Base-by-base conservation (phyloP, 2,113 vertebrate species). In the Solenodon paradoxus region DNA sequence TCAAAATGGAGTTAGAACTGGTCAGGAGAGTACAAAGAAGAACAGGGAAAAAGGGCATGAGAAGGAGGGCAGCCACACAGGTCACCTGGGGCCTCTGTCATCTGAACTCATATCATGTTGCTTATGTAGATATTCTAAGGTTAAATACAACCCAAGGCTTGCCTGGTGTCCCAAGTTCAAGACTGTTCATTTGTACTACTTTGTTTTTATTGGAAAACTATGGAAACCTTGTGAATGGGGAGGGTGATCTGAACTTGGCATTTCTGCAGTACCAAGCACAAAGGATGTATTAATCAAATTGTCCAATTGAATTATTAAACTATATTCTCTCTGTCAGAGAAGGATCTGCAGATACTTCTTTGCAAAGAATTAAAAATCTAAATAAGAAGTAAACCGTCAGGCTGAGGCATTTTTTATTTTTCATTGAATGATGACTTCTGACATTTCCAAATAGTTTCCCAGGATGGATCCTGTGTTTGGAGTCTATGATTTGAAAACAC, bases 401-500 rank as follows among this genome's bases (percentile, higher is more conserved):
- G 83, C 88, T 95, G 61, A 95, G 74, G 38, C 86, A n/a, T 47
- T 77, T 92, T 95, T 92, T 96, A 90, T 97, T 98, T 98, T 94
- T 97, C n/a, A 89, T 95, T 96, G 79, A 91, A 12, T 7, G 68
- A 19, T 97, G 98, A 98, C 98, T 97, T 98, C 96, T 98, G 95
- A 95, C 95, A 94, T 97, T 98, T 98, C 83, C 84, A 91, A 96
- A 85, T 96, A 88, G 63, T 97, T 98, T 98, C 96, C 95, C 96
- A 98, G 97, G 94, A 92, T 83, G 30, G 78, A 80, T 97, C 96
- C 75, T 79, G 83, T 95, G 85, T 93, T 72, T 74, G 94, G 57
- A 72, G 35, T 45, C 90, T 47, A 12, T 51, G 72, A 88, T 74
- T 66, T 30, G 57, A 93, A 92, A 97, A 59, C 32, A 89, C 28